phyloP scores from a whole-genome alignment of 2,797 vertebrate species.

The Podarcis lilfordi region DNA sequence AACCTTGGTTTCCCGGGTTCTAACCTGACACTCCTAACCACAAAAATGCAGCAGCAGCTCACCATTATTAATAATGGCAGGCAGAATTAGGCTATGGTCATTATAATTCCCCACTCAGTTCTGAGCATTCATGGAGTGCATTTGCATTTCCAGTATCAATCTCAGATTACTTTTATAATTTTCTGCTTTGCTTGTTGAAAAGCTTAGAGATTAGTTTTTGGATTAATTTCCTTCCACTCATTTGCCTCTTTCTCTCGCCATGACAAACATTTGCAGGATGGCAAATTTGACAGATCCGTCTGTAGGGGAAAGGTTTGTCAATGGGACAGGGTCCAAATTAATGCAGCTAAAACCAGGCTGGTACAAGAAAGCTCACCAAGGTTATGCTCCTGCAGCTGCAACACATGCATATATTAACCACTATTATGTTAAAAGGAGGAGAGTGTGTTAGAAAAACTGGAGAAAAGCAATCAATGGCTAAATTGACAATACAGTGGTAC shows the following conservation, averaged over 20 bases:
- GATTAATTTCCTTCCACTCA: slow-evolving; percentile 23
- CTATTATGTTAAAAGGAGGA: slow-evolving; percentile 44
- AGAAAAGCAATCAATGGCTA: slow-evolving; percentile 36
- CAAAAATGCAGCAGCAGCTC: no score
- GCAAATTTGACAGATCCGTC: background rate
- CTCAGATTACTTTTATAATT: slow-evolving; percentile 18
- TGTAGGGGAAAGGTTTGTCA: slow-evolving; percentile 10
- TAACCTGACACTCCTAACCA: no score
- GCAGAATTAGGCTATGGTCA: background rate
- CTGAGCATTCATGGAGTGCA: background rate
- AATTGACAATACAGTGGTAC: slow-evolving; percentile 15
- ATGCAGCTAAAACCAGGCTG: background rate
- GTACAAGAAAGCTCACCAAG: background rate
- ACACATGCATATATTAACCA: background rate
- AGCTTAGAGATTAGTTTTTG: background rate
- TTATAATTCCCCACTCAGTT: background rate
- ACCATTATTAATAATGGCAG: no score
- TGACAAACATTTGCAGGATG: slow-evolving; percentile 12
- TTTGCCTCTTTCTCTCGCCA: background rate
- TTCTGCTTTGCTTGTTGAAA: slow-evolving; percentile 9
- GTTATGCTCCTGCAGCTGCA: slow-evolving; percentile 35
- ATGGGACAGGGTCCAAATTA: background rate
- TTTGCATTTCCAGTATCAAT: background rate
- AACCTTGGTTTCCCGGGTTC: no score
- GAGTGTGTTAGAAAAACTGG: slow-evolving; percentile 35